Evolutionary conservation across 2,888 invertebrate genomes (phyloP).

Genomic region (Coleophora deauratella): DNA sequence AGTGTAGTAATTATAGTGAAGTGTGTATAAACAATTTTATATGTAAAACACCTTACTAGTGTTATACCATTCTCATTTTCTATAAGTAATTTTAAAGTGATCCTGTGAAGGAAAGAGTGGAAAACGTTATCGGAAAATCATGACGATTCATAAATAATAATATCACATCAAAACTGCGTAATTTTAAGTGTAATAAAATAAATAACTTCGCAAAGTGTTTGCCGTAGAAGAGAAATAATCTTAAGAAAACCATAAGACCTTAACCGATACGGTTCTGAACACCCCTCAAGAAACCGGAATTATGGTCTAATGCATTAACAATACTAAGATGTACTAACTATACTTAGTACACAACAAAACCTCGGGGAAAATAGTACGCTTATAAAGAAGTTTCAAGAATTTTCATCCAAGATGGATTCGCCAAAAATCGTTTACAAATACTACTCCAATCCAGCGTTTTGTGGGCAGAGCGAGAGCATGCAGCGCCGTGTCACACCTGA

Average conservation of each 20-base stretch:
- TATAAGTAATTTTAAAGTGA: not conserved
- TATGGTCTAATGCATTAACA: conserved; percentile 38
- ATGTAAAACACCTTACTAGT: not conserved
- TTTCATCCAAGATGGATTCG: conserved; percentile 46
- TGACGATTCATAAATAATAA: not conserved
- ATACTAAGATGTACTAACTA: conserved; percentile 11
- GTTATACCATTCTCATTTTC: not conserved
- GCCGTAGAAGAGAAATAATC: not conserved
- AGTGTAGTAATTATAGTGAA: not conserved
- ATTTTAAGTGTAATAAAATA: not conserved
- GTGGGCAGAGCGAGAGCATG: conserved; percentile 81
- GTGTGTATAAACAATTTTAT: not conserved
- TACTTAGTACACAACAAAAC: not conserved
- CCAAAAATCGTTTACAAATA: conserved; percentile 75
- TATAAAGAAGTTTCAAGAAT: conserved; percentile 15
- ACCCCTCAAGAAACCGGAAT: conserved; percentile 29
- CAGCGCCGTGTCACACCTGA: conserved; percentile 47
- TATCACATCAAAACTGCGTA: not conserved
- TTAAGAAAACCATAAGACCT: conserved; percentile 15
- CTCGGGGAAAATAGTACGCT: conserved; percentile 40
- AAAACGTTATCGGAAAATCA: not conserved
- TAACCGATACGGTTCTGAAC: conserved; percentile 37
- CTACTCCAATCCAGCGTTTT: conserved; percentile 87
- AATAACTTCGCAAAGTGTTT: not conserved
- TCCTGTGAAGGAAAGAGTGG: not conserved